Evolutionary conservation across 1,140 invertebrate species (phyloP).

Genomic region (Zaprionus ghesquierei): DNA sequence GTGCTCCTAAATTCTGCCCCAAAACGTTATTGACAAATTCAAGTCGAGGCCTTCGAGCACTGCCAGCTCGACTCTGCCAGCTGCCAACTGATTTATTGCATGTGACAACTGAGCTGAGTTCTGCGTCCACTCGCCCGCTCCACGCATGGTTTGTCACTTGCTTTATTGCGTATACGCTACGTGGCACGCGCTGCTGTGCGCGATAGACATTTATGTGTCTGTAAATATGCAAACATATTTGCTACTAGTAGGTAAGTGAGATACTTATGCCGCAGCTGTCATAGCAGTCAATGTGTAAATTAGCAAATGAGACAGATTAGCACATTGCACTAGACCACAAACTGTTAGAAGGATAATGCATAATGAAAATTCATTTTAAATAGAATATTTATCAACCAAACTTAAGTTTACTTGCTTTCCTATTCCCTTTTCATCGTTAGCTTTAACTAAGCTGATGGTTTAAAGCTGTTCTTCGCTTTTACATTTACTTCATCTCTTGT

Average conservation of each 20-base stretch:
- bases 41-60: constrained; percentile 6
- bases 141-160: constrained; percentile 49
- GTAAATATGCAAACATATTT: constrained; percentile 25
- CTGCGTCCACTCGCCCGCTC: no score
- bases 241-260: background rate
- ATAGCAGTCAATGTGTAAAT: constrained; percentile 51
- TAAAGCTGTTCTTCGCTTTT: background rate
- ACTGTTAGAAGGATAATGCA: background rate
- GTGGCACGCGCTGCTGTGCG: constrained; percentile 15
- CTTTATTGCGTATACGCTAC: constrained; percentile 66
- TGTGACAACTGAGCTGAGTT: constrained; percentile 53
- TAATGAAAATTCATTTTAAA: background rate
- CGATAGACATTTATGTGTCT: constrained; percentile 56
- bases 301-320: constrained; percentile 62
- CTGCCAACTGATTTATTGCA: constrained; percentile 45
- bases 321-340: constrained; percentile 30
- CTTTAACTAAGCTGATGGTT: background rate
- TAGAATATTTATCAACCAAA: no score
- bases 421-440: background rate
- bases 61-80: background rate
- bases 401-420: no score
- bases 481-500: background rate
- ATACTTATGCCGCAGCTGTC: constrained; percentile 27
- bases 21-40: constrained; percentile 54
- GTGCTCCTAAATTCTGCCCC: constrained; percentile 9